These are phyloP conservation scores for Capricornis sumatraensis DNA, from an alignment of 2,113 vertebrate species.

Conservation along the genomic window DNA sequence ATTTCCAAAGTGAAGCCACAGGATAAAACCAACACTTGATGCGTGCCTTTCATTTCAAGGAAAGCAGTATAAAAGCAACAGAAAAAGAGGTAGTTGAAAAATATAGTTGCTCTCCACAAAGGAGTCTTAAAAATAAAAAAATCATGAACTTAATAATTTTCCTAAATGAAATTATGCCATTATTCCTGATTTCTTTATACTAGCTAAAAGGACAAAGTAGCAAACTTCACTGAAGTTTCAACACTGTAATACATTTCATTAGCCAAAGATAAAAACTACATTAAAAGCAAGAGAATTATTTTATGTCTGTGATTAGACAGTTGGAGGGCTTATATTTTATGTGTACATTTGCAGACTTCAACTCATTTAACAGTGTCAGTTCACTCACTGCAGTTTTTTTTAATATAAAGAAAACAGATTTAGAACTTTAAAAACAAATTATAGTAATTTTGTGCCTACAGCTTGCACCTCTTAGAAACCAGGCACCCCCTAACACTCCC, in stretches of 20 bases:
- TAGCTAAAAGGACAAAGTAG: conserved; percentile 70
- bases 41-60: conserved; percentile 67
- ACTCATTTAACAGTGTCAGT: conserved; percentile 72
- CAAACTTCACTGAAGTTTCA: conserved; percentile 71
- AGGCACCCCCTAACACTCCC: conserved; percentile 24
- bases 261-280: conserved; percentile 74
- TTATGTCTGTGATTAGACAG: conserved; percentile 72
- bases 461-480: conserved; percentile 69
- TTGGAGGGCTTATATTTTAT: conserved; percentile 72
- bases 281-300: conserved; percentile 70
- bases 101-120: conserved; percentile 66
- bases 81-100: conserved; percentile 63
- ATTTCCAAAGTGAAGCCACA: conserved; percentile 68
- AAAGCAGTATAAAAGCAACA: conserved; percentile 67
- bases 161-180: conserved; percentile 75
- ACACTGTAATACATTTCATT: conserved; percentile 69
- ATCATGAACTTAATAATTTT: conserved; percentile 72
- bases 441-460: conserved; percentile 70
- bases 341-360: conserved; percentile 74
- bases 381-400: conserved; percentile 69
- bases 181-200: conserved; percentile 71
- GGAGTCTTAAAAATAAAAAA: conserved; percentile 69
- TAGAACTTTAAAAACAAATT: conserved; percentile 75
- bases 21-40: conserved; percentile 66
- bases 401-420: conserved; percentile 73